Evolutionary conservation across 2,888 invertebrate genomes (phyloP).

Genomic region (Lypha dubia): DNA sequence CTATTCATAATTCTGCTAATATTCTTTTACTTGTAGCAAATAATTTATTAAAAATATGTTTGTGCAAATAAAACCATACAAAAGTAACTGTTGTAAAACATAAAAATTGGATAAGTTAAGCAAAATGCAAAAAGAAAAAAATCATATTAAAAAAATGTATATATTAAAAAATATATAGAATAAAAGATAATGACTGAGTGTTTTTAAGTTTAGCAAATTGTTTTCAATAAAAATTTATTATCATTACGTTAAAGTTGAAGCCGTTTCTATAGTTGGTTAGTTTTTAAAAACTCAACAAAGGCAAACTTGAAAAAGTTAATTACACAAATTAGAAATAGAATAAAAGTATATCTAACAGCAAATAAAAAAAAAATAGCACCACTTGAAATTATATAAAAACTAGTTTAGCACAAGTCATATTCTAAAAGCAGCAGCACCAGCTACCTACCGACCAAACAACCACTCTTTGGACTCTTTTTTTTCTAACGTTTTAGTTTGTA

Average conservation of each 20-base stretch:
- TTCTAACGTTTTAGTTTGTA: slow-evolving; percentile 11
- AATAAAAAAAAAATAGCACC: slow-evolving; percentile 12
- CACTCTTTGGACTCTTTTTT: slow-evolving; percentile 25
- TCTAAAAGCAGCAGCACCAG: slow-evolving; percentile 34
- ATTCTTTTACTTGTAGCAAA: background rate
- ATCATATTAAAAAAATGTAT: too few species aligned
- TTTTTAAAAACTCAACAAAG: background rate
- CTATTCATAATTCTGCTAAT: too few species aligned
- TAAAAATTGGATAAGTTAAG: slow-evolving; percentile 33
- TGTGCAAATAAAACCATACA: background rate
- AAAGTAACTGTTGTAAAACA: slow-evolving; percentile 10
- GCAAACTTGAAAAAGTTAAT: slow-evolving; percentile 33
- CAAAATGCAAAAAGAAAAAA: background rate
- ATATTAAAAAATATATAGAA: background rate
- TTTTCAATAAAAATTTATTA: background rate
- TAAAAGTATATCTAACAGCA: background rate
- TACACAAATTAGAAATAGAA: slow-evolving; percentile 36
- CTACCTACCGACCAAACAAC: slow-evolving; percentile 14
- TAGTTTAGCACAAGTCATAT: slow-evolving; percentile 59
- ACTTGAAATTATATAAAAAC: slow-evolving; percentile 56
- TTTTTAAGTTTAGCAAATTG: slow-evolving; percentile 14
- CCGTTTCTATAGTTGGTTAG: background rate
- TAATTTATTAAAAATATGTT: background rate
- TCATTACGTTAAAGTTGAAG: slow-evolving; percentile 28
- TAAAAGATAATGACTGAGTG: slow-evolving; percentile 14